Evolutionary conservation across 2,113 vertebrate genomes (phyloP).

Genomic region (cattle (Bos taurus)): DNA sequence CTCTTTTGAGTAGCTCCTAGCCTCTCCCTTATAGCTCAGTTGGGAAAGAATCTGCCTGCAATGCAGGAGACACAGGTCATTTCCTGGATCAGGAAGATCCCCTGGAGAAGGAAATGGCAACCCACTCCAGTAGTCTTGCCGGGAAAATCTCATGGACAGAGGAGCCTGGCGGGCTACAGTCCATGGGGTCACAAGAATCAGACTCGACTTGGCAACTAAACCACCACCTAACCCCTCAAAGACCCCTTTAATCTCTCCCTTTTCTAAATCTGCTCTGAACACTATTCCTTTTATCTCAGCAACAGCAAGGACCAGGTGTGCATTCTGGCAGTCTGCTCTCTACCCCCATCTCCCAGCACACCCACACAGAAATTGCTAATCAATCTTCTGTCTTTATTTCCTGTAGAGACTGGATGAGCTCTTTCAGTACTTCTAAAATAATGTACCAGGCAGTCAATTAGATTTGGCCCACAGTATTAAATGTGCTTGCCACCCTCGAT

Average conservation of each 20-base stretch:
- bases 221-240: background rate
- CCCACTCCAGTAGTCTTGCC: background rate
- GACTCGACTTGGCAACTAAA: background rate
- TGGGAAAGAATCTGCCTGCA: background rate
- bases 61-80: background rate
- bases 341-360: background rate
- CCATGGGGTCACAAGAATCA: background rate
- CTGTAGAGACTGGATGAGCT: background rate
- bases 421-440: background rate
- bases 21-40: background rate
- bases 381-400: background rate
- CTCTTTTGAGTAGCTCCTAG: background rate
- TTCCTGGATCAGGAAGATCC: background rate
- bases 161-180: background rate
- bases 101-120: background rate
- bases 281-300: background rate
- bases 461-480: constrained; percentile 23
- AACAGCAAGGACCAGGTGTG: background rate
- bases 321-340: background rate
- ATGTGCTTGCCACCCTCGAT: background rate
- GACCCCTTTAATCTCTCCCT: background rate
- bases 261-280: background rate
- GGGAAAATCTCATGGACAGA: background rate
- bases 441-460: background rate
- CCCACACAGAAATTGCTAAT: background rate